Evolutionary conservation across 2,888 invertebrate genomes (phyloP).

Genomic region (Chymomyza fuscimana): DNA sequence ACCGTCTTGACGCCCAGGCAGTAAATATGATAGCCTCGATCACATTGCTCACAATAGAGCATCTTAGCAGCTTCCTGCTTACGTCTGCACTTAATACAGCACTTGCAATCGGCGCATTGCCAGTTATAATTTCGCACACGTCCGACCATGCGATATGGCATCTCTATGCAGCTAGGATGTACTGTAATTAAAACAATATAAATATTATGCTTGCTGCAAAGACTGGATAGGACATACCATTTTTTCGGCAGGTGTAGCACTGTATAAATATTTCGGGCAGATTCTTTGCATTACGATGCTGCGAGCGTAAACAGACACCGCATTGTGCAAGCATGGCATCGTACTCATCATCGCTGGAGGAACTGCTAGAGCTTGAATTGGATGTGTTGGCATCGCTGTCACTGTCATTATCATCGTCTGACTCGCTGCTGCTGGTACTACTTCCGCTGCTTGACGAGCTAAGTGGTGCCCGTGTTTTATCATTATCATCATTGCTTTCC

Average conservation of each 20-base stretch:
- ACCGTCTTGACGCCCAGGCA: constrained; percentile 91
- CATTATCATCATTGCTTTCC: constrained; percentile 12
- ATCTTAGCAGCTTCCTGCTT: constrained; percentile 93
- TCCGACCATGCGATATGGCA: constrained; percentile 89
- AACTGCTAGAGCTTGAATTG: constrained; percentile 24
- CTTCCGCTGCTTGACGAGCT: constrained; percentile 40
- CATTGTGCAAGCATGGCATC: constrained; percentile 79
- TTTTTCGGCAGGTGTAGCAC: constrained; percentile 82
- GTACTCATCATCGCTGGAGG: constrained; percentile 54
- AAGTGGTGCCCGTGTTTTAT: constrained; percentile 14
- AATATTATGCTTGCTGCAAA: too few species aligned
- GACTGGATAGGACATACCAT: constrained; percentile 77
- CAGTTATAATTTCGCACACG: constrained; percentile 92
- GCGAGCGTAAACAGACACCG: constrained; percentile 82
- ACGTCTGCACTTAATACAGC: constrained; percentile 90
- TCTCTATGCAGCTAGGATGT: constrained; percentile 93
- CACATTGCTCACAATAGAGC: constrained; percentile 96
- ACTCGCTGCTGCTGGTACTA: constrained; percentile 40
- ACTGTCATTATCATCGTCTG: constrained; percentile 48
- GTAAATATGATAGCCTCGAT: constrained; percentile 95
- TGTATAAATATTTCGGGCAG: constrained; percentile 83
- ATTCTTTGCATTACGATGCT: constrained; percentile 82
- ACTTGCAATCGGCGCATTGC: constrained; percentile 97
- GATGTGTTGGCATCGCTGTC: constrained; percentile 56
- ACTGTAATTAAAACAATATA: constrained; percentile 79